phyloP scores from a whole-genome alignment of 2,797 vertebrate species.

The Gymnopithys bicolor region DNA sequence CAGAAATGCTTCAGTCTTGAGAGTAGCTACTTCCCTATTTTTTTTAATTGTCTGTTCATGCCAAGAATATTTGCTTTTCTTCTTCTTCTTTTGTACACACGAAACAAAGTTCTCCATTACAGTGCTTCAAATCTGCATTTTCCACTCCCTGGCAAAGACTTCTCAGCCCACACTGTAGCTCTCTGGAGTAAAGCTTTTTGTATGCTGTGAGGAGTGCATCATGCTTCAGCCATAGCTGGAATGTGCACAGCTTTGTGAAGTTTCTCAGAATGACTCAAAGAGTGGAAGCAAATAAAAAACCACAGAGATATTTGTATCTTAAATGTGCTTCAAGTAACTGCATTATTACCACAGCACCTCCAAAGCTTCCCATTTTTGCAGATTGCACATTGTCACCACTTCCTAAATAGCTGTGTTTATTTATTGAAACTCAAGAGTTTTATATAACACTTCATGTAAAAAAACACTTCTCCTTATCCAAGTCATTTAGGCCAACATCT shows the following conservation, averaged over 20 bases:
- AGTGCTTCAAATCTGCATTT: not conserved
- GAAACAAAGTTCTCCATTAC: not conserved
- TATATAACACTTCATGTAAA: slow-evolving; percentile 64
- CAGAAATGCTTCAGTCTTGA: slow-evolving; percentile 40
- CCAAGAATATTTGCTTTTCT: slow-evolving; percentile 27
- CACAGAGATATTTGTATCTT: slow-evolving; percentile 84
- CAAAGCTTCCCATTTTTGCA: slow-evolving; percentile 88
- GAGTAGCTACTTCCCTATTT: slow-evolving; percentile 33
- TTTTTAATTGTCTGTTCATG: slow-evolving; percentile 46
- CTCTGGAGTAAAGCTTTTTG: not conserved
- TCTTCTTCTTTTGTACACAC: slow-evolving; percentile 11
- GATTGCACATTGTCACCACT: slow-evolving; percentile 92
- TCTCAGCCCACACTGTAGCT: not conserved
- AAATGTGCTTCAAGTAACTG: slow-evolving; percentile 92
- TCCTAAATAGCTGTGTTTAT: slow-evolving; percentile 88
- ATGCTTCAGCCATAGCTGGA: slow-evolving; percentile 59
- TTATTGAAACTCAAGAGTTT: slow-evolving; percentile 76
- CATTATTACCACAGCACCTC: slow-evolving; percentile 88
- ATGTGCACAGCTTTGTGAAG: slow-evolving; percentile 75
- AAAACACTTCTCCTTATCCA: slow-evolving; percentile 27
- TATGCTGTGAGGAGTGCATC: not conserved
- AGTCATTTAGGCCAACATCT: slow-evolving; percentile 1
- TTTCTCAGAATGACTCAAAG: slow-evolving; percentile 76
- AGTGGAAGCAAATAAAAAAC: slow-evolving; percentile 84
- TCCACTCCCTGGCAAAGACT: not conserved